phyloP scores from a whole-genome alignment of 2,888 invertebrate species.

The Schizaphis graminum region DNA sequence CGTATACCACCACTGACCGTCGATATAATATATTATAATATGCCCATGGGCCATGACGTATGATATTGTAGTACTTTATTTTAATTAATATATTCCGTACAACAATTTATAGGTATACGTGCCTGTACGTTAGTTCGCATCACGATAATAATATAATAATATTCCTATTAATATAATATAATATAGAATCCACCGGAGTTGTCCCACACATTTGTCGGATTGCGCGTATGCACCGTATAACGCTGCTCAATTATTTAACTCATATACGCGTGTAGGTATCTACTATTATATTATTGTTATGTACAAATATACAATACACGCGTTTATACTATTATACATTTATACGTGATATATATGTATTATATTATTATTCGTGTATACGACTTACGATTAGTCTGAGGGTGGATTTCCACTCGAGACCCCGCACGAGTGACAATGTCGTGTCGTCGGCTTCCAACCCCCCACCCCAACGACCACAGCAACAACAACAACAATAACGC shows the following conservation, averaged over 20 bases:
- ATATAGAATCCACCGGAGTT: neutral
- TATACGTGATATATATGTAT: neutral
- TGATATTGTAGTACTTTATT: neutral
- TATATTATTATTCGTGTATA: neutral
- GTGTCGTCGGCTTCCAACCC: neutral
- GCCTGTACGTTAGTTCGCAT: neutral
- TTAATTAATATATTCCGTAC: neutral
- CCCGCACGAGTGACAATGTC: neutral
- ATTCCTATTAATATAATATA: neutral
- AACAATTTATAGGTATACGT: neutral
- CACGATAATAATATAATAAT: neutral
- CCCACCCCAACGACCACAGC: neutral
- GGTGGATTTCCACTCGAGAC: conserved; percentile 15
- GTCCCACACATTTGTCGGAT: neutral
- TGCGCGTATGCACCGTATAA: neutral
- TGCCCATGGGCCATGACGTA: neutral
- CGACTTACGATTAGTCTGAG: neutral
- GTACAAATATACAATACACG: too few species aligned
- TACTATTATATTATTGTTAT: neutral
- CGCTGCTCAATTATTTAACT: neutral
- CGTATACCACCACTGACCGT: neutral
- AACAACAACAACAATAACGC: neutral
- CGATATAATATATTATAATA: neutral
- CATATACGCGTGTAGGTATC: neutral
- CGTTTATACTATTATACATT: neutral